Evolutionary conservation across 2,797 vertebrate genomes (phyloP), one percentile per base, ranked within the genome.

Genomic region (Scolopax rusticola): DNA sequence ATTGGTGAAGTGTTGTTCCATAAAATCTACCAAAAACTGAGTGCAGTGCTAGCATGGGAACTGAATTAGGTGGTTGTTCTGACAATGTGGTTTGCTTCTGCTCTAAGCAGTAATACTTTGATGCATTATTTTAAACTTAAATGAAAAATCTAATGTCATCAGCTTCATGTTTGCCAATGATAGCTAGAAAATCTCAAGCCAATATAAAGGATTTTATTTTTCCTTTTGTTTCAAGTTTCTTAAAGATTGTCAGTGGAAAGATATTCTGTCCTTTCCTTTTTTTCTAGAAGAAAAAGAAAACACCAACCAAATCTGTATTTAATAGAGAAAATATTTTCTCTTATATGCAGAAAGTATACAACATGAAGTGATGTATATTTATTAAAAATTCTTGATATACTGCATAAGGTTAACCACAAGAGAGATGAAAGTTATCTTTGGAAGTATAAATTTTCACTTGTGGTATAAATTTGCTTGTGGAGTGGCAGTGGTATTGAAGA

Each of bases 251-350:
- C 86, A 92, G 87, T 91, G 86, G 71, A 84, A 96, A 90, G 45
- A 50, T 84, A 81, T 40, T 77, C 65, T 24, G 70, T 65, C 54
- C 11, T 60, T 80, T 59, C 13, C 13, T 75, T 68, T 84, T 61
- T 68, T 81, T 61, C 73, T 87, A 68, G 81, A 48, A 57, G 56
- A 40, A 76, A 91, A 92, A 43, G 73, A 91, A 95, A 83, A 43
- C 77, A 83, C 69, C n/a, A 33, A 94, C 84, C 38, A 73, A 86
- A 86, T 93, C 95, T 97, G 86, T 69, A 23, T 96, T 97, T 96
- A 97, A 96, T 97, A 94, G 93, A 95, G 48, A 73, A 33, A 71
- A 56, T 86, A 78, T 95, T 96, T 95, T 75, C 45, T 94, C 47
- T 76, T 84, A 91, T 48, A 27, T 56, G 74, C 89, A 91, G 91